Base-by-base conservation (phyloP, 1,140 invertebrate genomes). In the Leptoteleia sp. region DNA sequence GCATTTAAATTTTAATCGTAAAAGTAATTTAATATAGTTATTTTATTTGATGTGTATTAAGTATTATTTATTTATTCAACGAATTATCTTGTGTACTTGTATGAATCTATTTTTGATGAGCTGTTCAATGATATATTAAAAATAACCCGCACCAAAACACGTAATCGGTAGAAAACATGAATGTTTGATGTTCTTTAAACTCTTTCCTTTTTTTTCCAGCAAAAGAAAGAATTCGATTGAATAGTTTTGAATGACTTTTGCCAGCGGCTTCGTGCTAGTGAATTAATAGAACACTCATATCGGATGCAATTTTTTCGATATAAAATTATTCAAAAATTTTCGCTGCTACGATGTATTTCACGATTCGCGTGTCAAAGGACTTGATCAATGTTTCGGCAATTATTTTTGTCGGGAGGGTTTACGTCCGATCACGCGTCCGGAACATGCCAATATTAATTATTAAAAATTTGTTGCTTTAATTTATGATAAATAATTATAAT, bases 111-210 rank as follows among this genome's bases (percentile, higher is more conserved):
- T 40, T 55, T 40, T 55, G 17, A 52, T 16, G 54, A 43, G 38
- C 15, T 43, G 38, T 40, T 59, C 54, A 43, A 43, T 43, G 40
- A 19, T n/a, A 31, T 19, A 29, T 25, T 17, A 59, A 43, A 43
- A 59, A 59, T 43, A 43, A 29, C 17, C 4, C 9, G 11, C 1
- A 25, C 11, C 22, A 19, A 12, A 22, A 37, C 5, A 43, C 6
- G 15, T 25, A 6, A 6, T 9, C 13, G 31, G 9, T 12, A 59
- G 19, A 59, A 43, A 19, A 5, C 15, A 29, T 35, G 22, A 29
- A 55, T 55, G 22, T 59, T 43, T 59, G 54, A 59, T 59, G 38
- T 43, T 59, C 22, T 43, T 43, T 17, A 7, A 43, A 13, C n/a
- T n/a, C n/a, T n/a, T n/a, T n/a, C n/a, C n/a, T n/a, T n/a, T n/a